Evolutionary conservation across 2,797 vertebrate genomes (phyloP), one percentile per base, ranked within the genome.

Genomic region (Pelobates cultripes): DNA sequence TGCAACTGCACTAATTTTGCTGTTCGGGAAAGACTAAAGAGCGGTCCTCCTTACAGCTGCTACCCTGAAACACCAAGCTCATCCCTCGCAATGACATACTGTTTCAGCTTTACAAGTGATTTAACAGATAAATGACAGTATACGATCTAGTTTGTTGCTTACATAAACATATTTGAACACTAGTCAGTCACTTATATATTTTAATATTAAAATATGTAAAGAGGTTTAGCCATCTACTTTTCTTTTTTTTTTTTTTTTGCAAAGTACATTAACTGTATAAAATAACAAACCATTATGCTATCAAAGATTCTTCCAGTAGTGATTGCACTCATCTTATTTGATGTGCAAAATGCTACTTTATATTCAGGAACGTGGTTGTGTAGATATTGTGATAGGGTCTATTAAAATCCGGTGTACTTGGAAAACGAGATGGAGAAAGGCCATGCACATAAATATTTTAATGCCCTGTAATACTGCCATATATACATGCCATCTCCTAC

Each of bases 91-190:
- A 17, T 82, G 72, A 82, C 70, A 76, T 41, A 61, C 74, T 71
- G 60, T 15, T 57, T 60, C 74, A 43, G 67, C 12, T 40, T 43
- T 78, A 72, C 44, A 67, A 71, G 75, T 73, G 75, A 77, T 82
- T 78, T 77, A 73, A 72, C 75, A 73, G 45, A 68, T 44, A 82
- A 82, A 68, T 78, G 61, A 77, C 75, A 67, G 51, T 51, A 69
- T 78, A 67, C 77, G 47, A 78, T 78, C 15, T 67, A 82, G 70
- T 78, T 73, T 45, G 72, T 78, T 82, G 68, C 67, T 64, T 75
- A 60, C 61, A 61, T 43, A 40, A 73, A 77, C 77, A 78, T 47
- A 8, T 42, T 10, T 64, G 45, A 53, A 81, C 8, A 12, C 79
- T 12, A 43, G 47, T 73, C 69, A 72, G 44, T 45, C 63, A 70